Conservation (phyloP, 2,888 invertebrate species). For the Callosobruchus maculatus region DNA sequence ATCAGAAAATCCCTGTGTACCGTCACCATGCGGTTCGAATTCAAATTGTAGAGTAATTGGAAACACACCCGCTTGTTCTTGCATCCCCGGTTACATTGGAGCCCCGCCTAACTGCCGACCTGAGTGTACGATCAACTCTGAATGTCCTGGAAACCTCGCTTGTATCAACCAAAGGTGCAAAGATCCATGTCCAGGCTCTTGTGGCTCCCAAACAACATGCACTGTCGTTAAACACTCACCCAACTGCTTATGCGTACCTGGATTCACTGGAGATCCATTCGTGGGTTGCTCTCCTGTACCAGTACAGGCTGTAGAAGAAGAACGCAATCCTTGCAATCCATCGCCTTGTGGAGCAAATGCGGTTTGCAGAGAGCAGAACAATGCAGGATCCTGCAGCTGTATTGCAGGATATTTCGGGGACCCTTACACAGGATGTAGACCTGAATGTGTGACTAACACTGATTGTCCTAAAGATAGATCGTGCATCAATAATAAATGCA, state of each 20-base stretch:
- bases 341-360: conserved; percentile 86
- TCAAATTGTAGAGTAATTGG: conserved; percentile 77
- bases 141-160: conserved; percentile 79
- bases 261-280: conserved; percentile 83
- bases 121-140: conserved; percentile 80
- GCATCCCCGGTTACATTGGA: conserved; percentile 73
- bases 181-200: conserved; percentile 82
- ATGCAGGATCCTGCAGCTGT: conserved; percentile 81
- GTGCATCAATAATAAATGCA: conserved; percentile 81
- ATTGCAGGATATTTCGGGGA: conserved; percentile 80
- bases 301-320: conserved; percentile 54
- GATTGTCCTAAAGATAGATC: conserved; percentile 75
- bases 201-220: conserved; percentile 75
- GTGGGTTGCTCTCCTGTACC: conserved; percentile 58
- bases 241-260: conserved; percentile 74
- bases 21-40: conserved; percentile 81
- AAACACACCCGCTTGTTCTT: conserved; percentile 76
- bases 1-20: conserved; percentile 70
- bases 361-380: conserved; percentile 75
- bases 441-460: conserved; percentile 80
- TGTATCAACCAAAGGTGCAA: conserved; percentile 78
- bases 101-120: conserved; percentile 83
- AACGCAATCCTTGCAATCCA: conserved; percentile 75
- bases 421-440: conserved; percentile 80
- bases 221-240: conserved; percentile 80